A percentile compares a stretch with the other conserved stretches of the same genome.
phyloP scores from a whole-genome alignment of 2,888 invertebrate genomes.

The Cartodere bifasciata region DNA sequence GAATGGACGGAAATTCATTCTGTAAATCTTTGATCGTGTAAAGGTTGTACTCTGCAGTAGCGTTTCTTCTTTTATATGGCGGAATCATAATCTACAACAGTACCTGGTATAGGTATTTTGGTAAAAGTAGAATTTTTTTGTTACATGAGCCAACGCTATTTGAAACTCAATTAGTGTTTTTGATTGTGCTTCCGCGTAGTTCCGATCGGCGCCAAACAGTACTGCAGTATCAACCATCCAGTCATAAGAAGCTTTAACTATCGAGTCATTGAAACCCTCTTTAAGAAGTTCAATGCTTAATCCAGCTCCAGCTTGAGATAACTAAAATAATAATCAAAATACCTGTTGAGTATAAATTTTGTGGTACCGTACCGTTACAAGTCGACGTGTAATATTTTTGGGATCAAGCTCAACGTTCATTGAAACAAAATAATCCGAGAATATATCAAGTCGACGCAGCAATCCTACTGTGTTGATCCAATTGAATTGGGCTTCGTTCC shows the following conservation, averaged over 20 bases:
- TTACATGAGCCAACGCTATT: constrained; percentile 19
- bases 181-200: constrained; percentile 18
- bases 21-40: constrained; percentile 8
- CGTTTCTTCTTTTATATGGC: constrained; percentile 8
- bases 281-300: constrained; percentile 68
- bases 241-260: constrained; percentile 59
- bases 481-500: constrained; percentile 23
- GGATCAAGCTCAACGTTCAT: constrained; percentile 7
- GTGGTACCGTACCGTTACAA: too few species aligned
- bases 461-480: constrained; percentile 54
- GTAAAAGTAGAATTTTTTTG: neutral
- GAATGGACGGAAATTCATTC: constrained; percentile 7
- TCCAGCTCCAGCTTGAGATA: too few species aligned
- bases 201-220: constrained; percentile 19
- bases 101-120: neutral
- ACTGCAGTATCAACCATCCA: constrained; percentile 22
- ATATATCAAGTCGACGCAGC: constrained; percentile 42
- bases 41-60: constrained; percentile 4
- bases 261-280: constrained; percentile 61
- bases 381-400: constrained; percentile 8
- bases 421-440: constrained; percentile 7
- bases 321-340: too few species aligned
- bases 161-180: constrained; percentile 19
- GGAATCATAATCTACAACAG: constrained; percentile 8
- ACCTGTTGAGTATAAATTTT: too few species aligned